phyloP scores from a whole-genome alignment of 2,888 invertebrate species.

The Graphium colonna region DNA sequence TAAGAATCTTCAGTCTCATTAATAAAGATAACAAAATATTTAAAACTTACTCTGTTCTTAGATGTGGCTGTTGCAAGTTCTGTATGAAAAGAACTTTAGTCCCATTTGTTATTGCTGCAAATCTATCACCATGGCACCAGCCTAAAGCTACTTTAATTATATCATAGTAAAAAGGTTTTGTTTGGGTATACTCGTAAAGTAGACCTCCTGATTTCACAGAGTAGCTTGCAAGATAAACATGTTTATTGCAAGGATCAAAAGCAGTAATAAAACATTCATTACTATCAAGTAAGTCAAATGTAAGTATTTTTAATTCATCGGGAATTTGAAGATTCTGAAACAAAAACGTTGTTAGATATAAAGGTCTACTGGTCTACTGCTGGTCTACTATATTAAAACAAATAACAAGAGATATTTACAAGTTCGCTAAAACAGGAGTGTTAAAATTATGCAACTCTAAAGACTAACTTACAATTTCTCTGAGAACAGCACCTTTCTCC shows the following conservation, averaged over 20 bases:
- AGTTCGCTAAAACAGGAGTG: neutral
- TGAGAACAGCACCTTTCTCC: conserved; percentile 69
- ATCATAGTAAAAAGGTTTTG: conserved; percentile 33
- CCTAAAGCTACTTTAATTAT: conserved; percentile 61
- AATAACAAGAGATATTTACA: too few relatives aligned
- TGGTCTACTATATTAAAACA: too few relatives aligned
- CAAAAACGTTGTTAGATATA: too few relatives aligned
- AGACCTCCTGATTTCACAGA: conserved; percentile 52
- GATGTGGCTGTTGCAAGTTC: conserved; percentile 53
- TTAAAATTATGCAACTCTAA: neutral
- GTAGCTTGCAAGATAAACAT: conserved; percentile 42
- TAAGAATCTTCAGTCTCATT: too few relatives aligned
- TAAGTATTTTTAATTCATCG: conserved; percentile 40
- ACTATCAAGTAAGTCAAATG: conserved; percentile 60
- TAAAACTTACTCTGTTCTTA: conserved; percentile 46
- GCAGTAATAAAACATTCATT: conserved; percentile 60
- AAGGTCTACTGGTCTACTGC: too few relatives aligned
- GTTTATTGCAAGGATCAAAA: conserved; percentile 21
- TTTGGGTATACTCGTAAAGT: conserved; percentile 40
- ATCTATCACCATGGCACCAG: conserved; percentile 54
- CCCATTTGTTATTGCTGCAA: conserved; percentile 65
- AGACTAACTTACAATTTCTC: conserved; percentile 58
- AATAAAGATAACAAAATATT: neutral
- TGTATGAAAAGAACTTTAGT: conserved; percentile 56
- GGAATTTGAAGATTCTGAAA: conserved; percentile 54